phyloP scores from a whole-genome alignment of 2,888 invertebrate genomes.

The Sclerodermus sp. region DNA sequence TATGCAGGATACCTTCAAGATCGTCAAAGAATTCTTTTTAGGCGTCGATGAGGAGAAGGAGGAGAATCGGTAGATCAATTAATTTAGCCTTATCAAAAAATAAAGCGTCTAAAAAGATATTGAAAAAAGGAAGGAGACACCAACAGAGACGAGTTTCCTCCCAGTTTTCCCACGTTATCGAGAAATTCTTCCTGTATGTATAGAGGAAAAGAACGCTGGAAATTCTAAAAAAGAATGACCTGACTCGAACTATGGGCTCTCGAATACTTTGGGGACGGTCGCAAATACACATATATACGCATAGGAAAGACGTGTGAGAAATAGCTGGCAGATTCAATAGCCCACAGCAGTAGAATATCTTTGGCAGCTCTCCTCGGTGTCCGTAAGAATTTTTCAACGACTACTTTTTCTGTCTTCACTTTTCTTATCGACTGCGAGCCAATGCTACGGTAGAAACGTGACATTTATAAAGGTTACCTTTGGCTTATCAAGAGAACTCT shows the following conservation, averaged over 20 bases:
- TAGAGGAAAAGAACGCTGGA: too few relatives aligned
- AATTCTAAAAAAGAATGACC: too few relatives aligned
- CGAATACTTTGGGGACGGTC: too few relatives aligned
- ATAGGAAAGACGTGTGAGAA: too few relatives aligned
- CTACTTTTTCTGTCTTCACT: too few relatives aligned
- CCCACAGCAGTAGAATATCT: background rate
- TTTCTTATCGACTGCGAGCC: background rate
- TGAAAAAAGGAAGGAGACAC: constrained; percentile 3
- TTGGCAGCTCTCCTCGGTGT: background rate
- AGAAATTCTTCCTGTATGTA: constrained; percentile 19
- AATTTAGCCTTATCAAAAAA: too few relatives aligned
- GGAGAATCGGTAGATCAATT: background rate
- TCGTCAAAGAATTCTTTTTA: constrained; percentile 53
- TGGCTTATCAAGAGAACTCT: background rate
- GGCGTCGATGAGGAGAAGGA: constrained; percentile 20
- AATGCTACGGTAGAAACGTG: constrained; percentile 1
- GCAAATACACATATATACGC: too few relatives aligned
- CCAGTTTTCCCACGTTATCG: too few relatives aligned
- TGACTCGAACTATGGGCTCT: too few relatives aligned
- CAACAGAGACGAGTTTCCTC: too few relatives aligned
- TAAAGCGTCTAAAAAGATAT: constrained; percentile 4
- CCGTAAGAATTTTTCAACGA: background rate
- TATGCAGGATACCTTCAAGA: constrained; percentile 64
- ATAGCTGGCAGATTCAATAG: background rate
- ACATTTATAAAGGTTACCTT: background rate